Percentiles rank a stretch among this genome's conserved stretches.
Evolutionary conservation across 2,888 invertebrate genomes (phyloP).

Genomic region (Andrena bicolor): DNA sequence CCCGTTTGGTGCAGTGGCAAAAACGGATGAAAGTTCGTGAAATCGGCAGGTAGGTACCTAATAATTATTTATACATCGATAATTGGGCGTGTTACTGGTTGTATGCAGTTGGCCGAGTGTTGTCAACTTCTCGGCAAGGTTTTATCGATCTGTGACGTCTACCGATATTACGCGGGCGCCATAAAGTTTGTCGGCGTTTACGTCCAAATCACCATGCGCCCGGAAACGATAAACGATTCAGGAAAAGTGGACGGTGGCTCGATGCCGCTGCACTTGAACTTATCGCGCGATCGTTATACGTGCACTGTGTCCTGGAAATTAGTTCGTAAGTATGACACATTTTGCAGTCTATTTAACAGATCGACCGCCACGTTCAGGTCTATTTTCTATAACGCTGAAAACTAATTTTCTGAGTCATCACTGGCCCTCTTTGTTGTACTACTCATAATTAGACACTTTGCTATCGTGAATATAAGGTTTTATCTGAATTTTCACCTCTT

Average conservation of each 20-base stretch:
- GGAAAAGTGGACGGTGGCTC: constrained; percentile 2
- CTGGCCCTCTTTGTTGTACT: no score
- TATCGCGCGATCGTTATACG: constrained; percentile 49
- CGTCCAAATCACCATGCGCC: constrained; percentile 5
- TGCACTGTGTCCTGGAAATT: constrained; percentile 19
- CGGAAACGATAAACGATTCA: constrained; percentile 36
- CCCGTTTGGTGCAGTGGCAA: neutral
- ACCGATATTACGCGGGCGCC: constrained; percentile 38
- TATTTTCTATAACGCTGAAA: neutral
- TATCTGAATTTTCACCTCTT: no score
- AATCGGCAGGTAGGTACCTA: neutral
- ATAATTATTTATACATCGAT: constrained; percentile 23
- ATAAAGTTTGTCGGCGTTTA: constrained; percentile 1
- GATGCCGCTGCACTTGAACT: constrained; percentile 46
- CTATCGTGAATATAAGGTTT: no score
- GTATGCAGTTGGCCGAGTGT: constrained; percentile 20
- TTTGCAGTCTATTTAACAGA: neutral
- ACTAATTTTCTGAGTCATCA: neutral
- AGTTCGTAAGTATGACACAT: neutral
- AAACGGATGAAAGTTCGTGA: neutral
- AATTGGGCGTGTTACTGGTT: constrained; percentile 16
- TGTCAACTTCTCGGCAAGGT: constrained; percentile 38
- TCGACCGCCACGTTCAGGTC: neutral
- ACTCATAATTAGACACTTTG: no score
- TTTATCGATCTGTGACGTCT: constrained; percentile 47